Conservation (phyloP, 2,888 invertebrate genomes). For the Sminthurinus aureus region DNA sequence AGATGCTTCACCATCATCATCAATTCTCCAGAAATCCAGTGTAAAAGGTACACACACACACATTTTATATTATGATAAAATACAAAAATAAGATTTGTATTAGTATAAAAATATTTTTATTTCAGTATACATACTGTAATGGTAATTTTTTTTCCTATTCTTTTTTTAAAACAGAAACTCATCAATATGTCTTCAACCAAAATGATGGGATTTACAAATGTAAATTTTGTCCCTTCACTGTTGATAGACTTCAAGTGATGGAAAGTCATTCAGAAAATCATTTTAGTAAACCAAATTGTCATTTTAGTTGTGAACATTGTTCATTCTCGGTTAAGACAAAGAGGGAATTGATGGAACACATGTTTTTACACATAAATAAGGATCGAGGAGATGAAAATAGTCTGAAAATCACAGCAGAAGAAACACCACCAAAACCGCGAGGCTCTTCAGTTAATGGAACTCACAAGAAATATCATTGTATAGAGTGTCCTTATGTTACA, state of each 20-base stretch:
- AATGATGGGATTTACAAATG: slow-evolving; percentile 64
- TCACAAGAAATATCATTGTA: slow-evolving; percentile 77
- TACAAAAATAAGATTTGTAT: neutral
- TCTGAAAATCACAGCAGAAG: slow-evolving; percentile 45
- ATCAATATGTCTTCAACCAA: slow-evolving; percentile 47
- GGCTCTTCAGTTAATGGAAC: slow-evolving; percentile 32
- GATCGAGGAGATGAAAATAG: slow-evolving; percentile 4
- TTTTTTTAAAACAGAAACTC: slow-evolving; percentile 41
- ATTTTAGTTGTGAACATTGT: slow-evolving; percentile 82
- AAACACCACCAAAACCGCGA: slow-evolving; percentile 47
- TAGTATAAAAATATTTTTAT: neutral
- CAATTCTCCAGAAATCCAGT: neutral
- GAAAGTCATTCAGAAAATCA: slow-evolving; percentile 71
- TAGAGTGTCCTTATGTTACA: slow-evolving; percentile 82
- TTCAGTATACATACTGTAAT: neutral
- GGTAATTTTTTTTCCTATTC: neutral
- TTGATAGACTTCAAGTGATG: slow-evolving; percentile 69
- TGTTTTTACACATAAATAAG: slow-evolving; percentile 69
- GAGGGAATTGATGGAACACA: slow-evolving; percentile 72
- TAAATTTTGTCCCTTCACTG: slow-evolving; percentile 76
- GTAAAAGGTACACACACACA: neutral
- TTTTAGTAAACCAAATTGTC: slow-evolving; percentile 63
- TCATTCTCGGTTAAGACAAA: slow-evolving; percentile 79
- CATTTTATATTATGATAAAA: neutral
- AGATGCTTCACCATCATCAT: slow-evolving; percentile 53